Evolutionary conservation across 1,140 invertebrate species (phyloP).

Genomic region (Trachymyrmex cornetzi): DNA sequence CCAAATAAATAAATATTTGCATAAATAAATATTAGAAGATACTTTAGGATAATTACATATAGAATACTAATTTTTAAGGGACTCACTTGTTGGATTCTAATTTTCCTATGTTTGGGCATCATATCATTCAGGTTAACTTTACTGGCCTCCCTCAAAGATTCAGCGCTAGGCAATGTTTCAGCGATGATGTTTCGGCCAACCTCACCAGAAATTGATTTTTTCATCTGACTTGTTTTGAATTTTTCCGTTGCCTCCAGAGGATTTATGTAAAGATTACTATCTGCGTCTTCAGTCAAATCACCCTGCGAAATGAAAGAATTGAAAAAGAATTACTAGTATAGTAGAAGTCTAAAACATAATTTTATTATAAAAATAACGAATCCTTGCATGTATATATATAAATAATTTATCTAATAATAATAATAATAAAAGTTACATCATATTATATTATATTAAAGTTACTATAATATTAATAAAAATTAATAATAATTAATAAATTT

Average conservation of each 20-base stretch:
- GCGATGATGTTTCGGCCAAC: constrained; percentile 86
- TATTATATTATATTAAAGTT: too few species aligned
- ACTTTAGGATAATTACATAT: background rate
- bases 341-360: background rate
- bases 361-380: background rate
- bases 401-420: too few species aligned
- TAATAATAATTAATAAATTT: too few species aligned
- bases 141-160: constrained; percentile 84
- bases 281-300: constrained; percentile 91
- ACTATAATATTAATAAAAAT: too few species aligned
- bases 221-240: constrained; percentile 86
- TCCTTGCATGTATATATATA: too few species aligned
- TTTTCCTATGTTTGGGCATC: constrained; percentile 94
- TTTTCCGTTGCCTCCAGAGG: constrained; percentile 90
- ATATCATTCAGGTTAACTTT: constrained; percentile 90
- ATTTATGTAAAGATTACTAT: constrained; percentile 96
- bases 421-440: too few species aligned
- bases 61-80: background rate
- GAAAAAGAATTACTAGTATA: background rate
- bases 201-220: constrained; percentile 93
- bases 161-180: constrained; percentile 81
- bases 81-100: constrained; percentile 93
- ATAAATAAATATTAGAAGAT: too few species aligned
- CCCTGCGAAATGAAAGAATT: constrained; percentile 86
- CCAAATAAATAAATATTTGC: too few species aligned